phyloP scores from a whole-genome alignment of 1,140 invertebrate species.

The Drosophila trapezifrons region DNA sequence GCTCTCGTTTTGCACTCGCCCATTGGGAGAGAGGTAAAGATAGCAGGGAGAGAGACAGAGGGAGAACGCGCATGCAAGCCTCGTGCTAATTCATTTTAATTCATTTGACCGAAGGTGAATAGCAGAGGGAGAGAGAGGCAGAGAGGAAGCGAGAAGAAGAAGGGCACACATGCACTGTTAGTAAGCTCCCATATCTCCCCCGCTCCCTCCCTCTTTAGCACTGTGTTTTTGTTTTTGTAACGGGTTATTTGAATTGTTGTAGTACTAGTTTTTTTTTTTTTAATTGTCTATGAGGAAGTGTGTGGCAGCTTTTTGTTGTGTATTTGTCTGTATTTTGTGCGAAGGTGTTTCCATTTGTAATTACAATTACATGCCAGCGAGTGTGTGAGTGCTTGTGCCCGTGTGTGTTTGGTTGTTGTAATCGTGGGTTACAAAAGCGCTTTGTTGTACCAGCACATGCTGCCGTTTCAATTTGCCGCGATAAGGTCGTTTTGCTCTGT shows the following conservation, averaged over 20 bases:
- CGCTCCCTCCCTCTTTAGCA: not conserved
- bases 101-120: conserved; percentile 67
- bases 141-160: conserved; percentile 10
- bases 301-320: conserved; percentile 48
- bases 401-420: conserved; percentile 54
- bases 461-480: conserved; percentile 68
- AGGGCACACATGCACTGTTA: conserved; percentile 39
- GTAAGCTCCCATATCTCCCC: conserved; percentile 20
- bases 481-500: conserved; percentile 80
- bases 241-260: conserved; percentile 52
- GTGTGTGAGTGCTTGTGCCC: conserved; percentile 10
- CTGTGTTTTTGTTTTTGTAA: conserved; percentile 66
- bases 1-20: conserved; percentile 7
- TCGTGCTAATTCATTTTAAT: conserved; percentile 72
- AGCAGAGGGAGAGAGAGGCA: conserved; percentile 7
- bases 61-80: conserved; percentile 47
- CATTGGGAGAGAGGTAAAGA: conserved; percentile 1
- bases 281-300: conserved; percentile 63
- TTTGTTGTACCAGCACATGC: conserved; percentile 65
- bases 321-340: conserved; percentile 54
- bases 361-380: conserved; percentile 44
- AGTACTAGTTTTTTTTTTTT: conserved; percentile 25
- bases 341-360: conserved; percentile 73
- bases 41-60: not conserved
- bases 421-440: conserved; percentile 75